phyloP scores from a whole-genome alignment of 2,113 vertebrate species.

The Python bivittatus region DNA sequence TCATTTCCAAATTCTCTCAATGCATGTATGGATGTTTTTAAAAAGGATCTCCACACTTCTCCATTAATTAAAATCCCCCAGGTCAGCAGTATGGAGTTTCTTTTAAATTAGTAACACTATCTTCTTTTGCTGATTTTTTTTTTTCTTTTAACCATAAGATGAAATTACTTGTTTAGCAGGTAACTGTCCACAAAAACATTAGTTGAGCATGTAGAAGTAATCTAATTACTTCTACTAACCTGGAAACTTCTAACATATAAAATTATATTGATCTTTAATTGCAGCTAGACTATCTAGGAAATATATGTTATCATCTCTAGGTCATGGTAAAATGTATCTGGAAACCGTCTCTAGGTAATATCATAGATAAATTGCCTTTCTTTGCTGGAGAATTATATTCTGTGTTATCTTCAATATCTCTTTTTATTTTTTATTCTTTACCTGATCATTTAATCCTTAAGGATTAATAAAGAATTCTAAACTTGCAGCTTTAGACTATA shows the following conservation, averaged over 20 bases:
- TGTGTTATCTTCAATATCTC: neutral
- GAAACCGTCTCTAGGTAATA: neutral
- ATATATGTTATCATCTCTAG: neutral
- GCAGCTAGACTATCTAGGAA: neutral
- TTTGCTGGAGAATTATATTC: neutral
- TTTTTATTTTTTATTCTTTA: neutral
- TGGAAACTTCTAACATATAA: conserved; percentile 18
- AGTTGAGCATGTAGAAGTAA: conserved; percentile 28
- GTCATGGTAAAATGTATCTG: neutral
- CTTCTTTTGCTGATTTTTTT: conserved; percentile 24
- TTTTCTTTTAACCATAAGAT: neutral
- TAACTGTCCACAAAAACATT: conserved; percentile 14
- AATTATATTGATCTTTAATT: neutral
- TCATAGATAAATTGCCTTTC: neutral
- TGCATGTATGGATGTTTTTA: neutral
- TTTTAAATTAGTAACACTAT: conserved; percentile 14
- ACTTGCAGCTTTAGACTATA: neutral
- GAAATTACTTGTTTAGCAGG: neutral
- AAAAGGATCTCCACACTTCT: neutral
- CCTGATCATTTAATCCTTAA: neutral
- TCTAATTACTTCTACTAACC: conserved; percentile 2
- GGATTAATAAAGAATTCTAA: neutral
- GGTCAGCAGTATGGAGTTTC: neutral
- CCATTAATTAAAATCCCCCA: neutral
- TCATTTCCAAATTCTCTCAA: neutral